Percentiles rank a stretch among this genome's conserved stretches.
Conservation (phyloP, 1,140 invertebrate genomes). For the Brachystomella parvula region DNA sequence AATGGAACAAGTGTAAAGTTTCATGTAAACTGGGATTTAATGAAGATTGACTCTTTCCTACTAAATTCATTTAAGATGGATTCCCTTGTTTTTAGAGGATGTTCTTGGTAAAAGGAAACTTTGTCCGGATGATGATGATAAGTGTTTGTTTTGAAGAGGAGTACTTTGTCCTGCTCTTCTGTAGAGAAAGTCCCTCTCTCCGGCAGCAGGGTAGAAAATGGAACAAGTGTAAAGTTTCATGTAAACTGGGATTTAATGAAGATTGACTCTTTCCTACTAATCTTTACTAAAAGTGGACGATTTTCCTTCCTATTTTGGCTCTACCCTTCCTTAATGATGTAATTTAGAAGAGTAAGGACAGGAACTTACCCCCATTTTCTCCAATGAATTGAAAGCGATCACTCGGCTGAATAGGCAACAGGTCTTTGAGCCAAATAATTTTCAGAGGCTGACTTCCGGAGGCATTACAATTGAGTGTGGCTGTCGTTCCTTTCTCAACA, state of each 20-base stretch:
- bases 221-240: conserved; percentile 7
- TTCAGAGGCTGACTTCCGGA: conserved; percentile 73
- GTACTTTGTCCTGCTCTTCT: too few relatives aligned
- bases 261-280: conserved; percentile 8
- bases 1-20: conserved; percentile 3
- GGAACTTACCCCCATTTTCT: conserved; percentile 35
- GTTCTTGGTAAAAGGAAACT: not conserved
- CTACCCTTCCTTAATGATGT: not conserved
- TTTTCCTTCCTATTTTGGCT: not conserved
- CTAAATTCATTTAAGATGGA: too few relatives aligned
- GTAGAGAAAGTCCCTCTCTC: not conserved
- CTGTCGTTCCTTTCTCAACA: conserved; percentile 89
- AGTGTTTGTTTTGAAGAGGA: conserved; percentile 5
- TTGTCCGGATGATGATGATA: conserved; percentile 6
- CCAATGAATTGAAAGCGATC: conserved; percentile 34
- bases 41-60: conserved; percentile 17
- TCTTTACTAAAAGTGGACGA: too few relatives aligned
- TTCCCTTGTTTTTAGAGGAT: not conserved
- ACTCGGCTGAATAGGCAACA: conserved; percentile 58
- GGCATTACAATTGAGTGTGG: conserved; percentile 77
- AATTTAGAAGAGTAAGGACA: not conserved
- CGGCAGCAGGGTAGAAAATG: too few relatives aligned
- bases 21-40: conserved; percentile 7
- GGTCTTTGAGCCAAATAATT: conserved; percentile 87
- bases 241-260: conserved; percentile 12